Evolutionary conservation across 1,140 invertebrate species (phyloP).

Genomic region (Medauroidea extradentata): DNA sequence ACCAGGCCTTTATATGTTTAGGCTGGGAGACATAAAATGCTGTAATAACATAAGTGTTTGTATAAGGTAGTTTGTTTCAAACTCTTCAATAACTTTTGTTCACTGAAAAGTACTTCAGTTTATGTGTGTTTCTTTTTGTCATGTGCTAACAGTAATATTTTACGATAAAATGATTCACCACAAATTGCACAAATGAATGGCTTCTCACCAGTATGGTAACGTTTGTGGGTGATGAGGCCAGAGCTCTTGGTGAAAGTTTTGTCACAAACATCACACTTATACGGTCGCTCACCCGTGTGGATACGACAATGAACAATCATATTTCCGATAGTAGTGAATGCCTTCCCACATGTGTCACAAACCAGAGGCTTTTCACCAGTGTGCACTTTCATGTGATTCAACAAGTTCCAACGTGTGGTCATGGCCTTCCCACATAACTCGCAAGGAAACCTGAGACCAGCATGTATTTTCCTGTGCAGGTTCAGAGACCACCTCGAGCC

Average conservation of each 20-base stretch:
- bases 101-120: no score
- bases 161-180: not conserved
- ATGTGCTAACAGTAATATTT: not conserved
- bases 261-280: conserved; percentile 34
- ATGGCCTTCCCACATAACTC: not conserved
- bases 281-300: conserved; percentile 23
- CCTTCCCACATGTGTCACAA: conserved; percentile 43
- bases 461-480: not conserved
- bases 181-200: conserved; percentile 25
- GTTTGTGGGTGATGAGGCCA: conserved; percentile 22
- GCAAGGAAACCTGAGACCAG: conserved; percentile 1
- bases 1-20: no score
- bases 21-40: no score
- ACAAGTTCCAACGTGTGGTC: not conserved
- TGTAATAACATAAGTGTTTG: no score
- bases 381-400: not conserved
- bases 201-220: conserved; percentile 26
- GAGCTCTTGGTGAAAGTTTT: conserved; percentile 43
- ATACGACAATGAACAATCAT: not conserved
- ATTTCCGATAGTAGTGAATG: conserved; percentile 22
- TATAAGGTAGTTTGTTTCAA: no score
- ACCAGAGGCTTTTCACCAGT: conserved; percentile 31
- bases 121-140: no score
- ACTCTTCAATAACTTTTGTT: no score
- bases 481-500: not conserved